Evolutionary conservation across 2,888 invertebrate species (phyloP).

Genomic region (Folsomia candida): DNA sequence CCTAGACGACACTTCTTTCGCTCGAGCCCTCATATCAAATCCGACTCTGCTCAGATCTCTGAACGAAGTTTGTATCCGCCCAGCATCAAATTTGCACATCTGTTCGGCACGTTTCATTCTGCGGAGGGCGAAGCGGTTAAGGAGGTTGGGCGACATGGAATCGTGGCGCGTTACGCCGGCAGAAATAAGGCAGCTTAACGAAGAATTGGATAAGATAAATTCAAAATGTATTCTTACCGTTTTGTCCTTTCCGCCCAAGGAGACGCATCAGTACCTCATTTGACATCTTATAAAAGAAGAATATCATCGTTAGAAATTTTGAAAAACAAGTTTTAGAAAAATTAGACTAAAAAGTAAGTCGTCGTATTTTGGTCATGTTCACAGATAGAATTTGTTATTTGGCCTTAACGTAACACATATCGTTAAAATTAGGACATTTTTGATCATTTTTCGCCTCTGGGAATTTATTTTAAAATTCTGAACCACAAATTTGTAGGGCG

Average conservation of each 20-base stretch:
- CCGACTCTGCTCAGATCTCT: constrained; percentile 4
- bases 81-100: constrained; percentile 9
- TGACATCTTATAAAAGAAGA: neutral
- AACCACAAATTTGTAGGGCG: too few relatives aligned
- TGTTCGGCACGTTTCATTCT: constrained; percentile 7
- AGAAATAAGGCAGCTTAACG: constrained; percentile 21
- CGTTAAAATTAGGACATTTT: too few relatives aligned
- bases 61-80: constrained; percentile 23
- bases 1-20: neutral
- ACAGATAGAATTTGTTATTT: too few relatives aligned
- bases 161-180: constrained; percentile 18
- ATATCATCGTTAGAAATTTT: too few relatives aligned
- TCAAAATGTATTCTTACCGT: constrained; percentile 34
- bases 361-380: too few relatives aligned
- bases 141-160: constrained; percentile 31
- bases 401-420: too few relatives aligned
- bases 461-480: too few relatives aligned
- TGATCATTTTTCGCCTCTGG: too few relatives aligned
- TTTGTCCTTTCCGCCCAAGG: constrained; percentile 33
- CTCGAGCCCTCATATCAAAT: constrained; percentile 7
- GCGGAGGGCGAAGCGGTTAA: constrained; percentile 18
- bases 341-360: too few relatives aligned
- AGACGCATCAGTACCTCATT: neutral
- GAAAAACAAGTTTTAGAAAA: too few relatives aligned
- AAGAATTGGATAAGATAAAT: constrained; percentile 16